A percentile compares a stretch with the other conserved stretches of the same genome.
Evolutionary conservation across 2,113 vertebrate genomes (phyloP).

Genomic region (Parus major): DNA sequence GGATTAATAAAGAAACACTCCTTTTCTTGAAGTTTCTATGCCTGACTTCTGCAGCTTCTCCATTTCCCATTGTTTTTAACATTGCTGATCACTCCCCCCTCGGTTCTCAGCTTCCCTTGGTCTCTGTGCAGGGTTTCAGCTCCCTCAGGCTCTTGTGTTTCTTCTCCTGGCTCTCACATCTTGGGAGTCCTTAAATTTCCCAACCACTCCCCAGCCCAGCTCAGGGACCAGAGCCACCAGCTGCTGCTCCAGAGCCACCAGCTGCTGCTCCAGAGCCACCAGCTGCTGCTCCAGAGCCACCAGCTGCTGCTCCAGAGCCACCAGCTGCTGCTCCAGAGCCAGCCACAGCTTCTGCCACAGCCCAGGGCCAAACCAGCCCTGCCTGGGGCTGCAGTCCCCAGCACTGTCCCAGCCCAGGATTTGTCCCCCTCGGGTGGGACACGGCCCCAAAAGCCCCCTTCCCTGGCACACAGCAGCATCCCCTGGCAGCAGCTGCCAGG

Average conservation of each 20-base stretch:
- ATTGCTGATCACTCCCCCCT: rapidly evolving
- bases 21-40: neutral
- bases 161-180: neutral
- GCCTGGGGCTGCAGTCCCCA: neutral
- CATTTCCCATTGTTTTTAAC: rapidly evolving
- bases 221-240: rapidly evolving
- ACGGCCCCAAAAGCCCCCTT: neutral
- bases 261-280: too few species aligned
- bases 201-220: rapidly evolving
- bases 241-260: too few species aligned
- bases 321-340: too few species aligned
- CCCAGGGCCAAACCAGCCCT: neutral
- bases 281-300: too few species aligned
- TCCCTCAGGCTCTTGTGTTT: neutral
- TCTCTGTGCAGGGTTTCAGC: neutral
- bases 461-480: rapidly evolving
- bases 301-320: too few species aligned
- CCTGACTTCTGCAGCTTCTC: neutral
- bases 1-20: neutral
- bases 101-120: neutral
- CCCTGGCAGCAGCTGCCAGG: rapidly evolving
- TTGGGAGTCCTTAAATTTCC: neutral
- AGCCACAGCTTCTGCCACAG: too few species aligned
- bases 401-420: neutral
- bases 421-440: too few species aligned